Evolutionary conservation across 2,888 invertebrate genomes (phyloP).

Genomic region (Chaitophorus viminalis): DNA sequence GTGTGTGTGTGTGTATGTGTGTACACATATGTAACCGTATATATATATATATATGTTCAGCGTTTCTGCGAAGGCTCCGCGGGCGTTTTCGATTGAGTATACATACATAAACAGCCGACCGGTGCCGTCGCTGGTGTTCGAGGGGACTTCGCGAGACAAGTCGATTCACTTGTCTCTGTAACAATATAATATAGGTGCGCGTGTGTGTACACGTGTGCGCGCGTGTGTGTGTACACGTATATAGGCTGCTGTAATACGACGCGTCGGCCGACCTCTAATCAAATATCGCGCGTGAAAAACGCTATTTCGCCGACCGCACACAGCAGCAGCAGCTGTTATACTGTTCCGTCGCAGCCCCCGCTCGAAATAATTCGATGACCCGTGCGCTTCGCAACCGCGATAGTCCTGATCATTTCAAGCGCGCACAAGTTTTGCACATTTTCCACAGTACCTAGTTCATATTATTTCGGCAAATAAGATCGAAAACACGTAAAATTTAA

Average conservation of each 20-base stretch:
- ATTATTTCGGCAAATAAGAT: too few species aligned
- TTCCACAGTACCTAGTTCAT: too few species aligned
- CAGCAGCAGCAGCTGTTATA: neutral
- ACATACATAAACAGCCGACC: neutral
- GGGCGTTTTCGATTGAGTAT: conserved; percentile 7
- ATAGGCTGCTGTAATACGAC: conserved; percentile 4
- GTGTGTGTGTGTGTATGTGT: too few species aligned
- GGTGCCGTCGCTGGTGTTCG: neutral
- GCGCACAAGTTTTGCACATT: too few species aligned
- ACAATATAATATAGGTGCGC: neutral
- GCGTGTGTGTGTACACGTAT: neutral
- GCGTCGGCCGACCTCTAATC: conserved; percentile 11
- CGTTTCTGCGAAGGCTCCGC: neutral
- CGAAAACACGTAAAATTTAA: too few species aligned
- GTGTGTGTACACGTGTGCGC: neutral
- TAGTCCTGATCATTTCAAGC: too few species aligned
- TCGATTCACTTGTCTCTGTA: conserved; percentile 45
- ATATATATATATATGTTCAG: neutral
- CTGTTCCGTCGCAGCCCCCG: neutral
- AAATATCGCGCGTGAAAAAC: conserved; percentile 27
- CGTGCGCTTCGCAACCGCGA: too few species aligned
- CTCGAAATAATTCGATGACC: too few species aligned
- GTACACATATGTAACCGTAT: neutral
- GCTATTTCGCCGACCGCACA: neutral
- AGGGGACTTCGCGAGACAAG: conserved; percentile 16